Percentiles rank a stretch among this genome's conserved stretches.
Evolutionary conservation across 1,140 invertebrate genomes (phyloP).

Genomic region (Rhopalosiphum maidis): DNA sequence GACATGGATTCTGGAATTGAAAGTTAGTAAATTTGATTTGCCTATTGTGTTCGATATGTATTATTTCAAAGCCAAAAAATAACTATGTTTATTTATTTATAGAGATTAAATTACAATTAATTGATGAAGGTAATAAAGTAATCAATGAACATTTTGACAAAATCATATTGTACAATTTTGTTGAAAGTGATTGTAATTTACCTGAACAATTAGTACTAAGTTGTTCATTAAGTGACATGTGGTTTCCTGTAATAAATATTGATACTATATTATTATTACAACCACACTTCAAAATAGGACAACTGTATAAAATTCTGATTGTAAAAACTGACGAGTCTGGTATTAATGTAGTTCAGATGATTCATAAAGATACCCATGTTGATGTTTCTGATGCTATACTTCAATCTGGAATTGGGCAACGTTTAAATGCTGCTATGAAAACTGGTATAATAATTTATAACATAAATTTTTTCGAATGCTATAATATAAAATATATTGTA

Average conservation of each 20-base stretch:
- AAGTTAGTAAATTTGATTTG: slow-evolving; percentile 21
- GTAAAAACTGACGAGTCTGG: not conserved
- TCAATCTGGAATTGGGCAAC: slow-evolving; percentile 44
- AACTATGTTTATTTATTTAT: not conserved
- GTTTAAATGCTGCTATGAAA: slow-evolving; percentile 41
- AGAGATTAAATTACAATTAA: slow-evolving; percentile 36
- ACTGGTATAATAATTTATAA: slow-evolving; percentile 11
- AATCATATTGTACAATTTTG: slow-evolving; percentile 39
- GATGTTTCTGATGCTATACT: slow-evolving; percentile 43
- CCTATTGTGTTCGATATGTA: not conserved
- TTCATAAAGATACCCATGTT: slow-evolving; percentile 39
- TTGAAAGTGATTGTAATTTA: slow-evolving; percentile 37
- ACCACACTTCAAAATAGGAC: slow-evolving; percentile 19
- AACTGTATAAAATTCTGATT: not conserved
- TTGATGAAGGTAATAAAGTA: slow-evolving; percentile 46
- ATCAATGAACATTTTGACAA: slow-evolving; percentile 32
- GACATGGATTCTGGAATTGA: slow-evolving; percentile 26
- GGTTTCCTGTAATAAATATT: slow-evolving; percentile 31
- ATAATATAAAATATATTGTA: too few relatives aligned
- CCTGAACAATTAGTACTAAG: slow-evolving; percentile 30
- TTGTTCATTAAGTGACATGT: slow-evolving; percentile 50
- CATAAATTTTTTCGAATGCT: not conserved
- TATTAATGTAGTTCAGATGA: not conserved
- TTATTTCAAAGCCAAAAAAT: not conserved
- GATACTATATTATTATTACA: not conserved